phyloP scores from a whole-genome alignment of 2,113 vertebrate species.

The Chlamydotis undulata region DNA sequence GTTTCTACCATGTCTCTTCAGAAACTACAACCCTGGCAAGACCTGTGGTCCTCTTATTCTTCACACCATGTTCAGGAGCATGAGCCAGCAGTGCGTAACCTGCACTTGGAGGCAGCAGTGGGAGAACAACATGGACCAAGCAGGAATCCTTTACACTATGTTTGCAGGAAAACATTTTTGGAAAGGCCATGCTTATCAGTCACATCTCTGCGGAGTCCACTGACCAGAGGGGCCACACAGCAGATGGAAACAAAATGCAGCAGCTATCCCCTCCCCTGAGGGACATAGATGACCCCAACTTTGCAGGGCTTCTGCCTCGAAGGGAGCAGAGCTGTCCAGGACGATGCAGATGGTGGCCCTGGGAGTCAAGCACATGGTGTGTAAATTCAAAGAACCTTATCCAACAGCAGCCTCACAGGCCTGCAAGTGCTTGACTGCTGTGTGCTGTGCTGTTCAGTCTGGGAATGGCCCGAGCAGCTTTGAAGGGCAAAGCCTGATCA shows the following conservation, averaged over 20 bases:
- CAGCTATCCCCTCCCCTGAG: not conserved
- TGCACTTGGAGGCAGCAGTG: not conserved
- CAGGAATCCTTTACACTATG: not conserved
- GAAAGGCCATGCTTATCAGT: not conserved
- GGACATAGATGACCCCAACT: not conserved
- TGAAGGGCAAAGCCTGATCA: not conserved
- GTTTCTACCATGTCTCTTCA: not conserved
- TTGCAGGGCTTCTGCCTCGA: not conserved
- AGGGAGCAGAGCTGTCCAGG: fast-evolving
- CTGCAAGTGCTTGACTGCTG: not conserved
- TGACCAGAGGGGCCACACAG: not conserved
- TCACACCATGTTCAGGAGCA: fast-evolving
- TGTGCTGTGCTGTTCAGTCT: not conserved
- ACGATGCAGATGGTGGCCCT: not conserved
- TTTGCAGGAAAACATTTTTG: not conserved
- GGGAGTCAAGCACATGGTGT: not conserved
- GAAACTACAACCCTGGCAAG: not conserved
- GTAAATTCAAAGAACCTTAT: not conserved
- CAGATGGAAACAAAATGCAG: not conserved
- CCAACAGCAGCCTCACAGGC: not conserved
- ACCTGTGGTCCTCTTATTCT: not conserved
- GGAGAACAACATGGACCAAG: not conserved
- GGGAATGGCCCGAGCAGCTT: not conserved
- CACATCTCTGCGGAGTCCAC: not conserved
- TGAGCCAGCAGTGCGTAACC: not conserved